Evolutionary conservation across 2,888 invertebrate species (phyloP).

Genomic region (Drosophila stalkeri): DNA sequence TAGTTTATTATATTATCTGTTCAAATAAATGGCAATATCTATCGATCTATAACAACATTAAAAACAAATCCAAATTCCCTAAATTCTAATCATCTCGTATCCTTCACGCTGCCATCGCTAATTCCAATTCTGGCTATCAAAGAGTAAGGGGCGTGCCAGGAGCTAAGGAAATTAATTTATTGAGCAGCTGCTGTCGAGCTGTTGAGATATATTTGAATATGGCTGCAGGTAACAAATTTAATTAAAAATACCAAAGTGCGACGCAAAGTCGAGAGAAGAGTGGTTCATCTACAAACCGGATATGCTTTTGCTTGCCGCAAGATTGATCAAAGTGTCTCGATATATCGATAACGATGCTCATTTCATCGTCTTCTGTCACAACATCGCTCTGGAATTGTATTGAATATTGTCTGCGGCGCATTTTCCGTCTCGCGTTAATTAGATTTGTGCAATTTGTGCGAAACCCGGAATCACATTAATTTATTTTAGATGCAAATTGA

Average conservation of each 20-base stretch:
- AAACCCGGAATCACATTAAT: conserved; percentile 40
- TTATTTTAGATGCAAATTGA: conserved; percentile 45
- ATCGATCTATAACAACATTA: no score
- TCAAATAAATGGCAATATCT: no score
- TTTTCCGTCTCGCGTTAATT: conserved; percentile 34
- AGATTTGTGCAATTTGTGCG: conserved; percentile 44
- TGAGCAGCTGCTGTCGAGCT: conserved; percentile 36
- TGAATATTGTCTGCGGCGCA: conserved; percentile 9
- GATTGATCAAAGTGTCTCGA: conserved; percentile 34
- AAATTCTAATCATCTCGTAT: background rate
- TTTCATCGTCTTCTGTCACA: conserved; percentile 9
- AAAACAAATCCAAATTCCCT: no score
- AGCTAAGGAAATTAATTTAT: conserved; percentile 44
- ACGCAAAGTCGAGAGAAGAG: conserved; percentile 3
- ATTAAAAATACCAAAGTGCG: conserved; percentile 47
- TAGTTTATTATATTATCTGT: no score
- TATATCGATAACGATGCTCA: conserved; percentile 21
- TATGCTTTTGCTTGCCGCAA: conserved; percentile 23
- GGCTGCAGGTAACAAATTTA: conserved; percentile 44
- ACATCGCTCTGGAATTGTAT: conserved; percentile 1
- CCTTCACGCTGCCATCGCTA: conserved; percentile 2
- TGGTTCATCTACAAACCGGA: conserved; percentile 16
- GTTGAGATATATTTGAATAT: conserved; percentile 33
- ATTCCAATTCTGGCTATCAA: background rate
- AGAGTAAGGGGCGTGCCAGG: background rate